These are phyloP conservation scores for Sesamia nonagrioides DNA, from an alignment of 1,140 invertebrate genomes.

Conservation along the genomic window DNA sequence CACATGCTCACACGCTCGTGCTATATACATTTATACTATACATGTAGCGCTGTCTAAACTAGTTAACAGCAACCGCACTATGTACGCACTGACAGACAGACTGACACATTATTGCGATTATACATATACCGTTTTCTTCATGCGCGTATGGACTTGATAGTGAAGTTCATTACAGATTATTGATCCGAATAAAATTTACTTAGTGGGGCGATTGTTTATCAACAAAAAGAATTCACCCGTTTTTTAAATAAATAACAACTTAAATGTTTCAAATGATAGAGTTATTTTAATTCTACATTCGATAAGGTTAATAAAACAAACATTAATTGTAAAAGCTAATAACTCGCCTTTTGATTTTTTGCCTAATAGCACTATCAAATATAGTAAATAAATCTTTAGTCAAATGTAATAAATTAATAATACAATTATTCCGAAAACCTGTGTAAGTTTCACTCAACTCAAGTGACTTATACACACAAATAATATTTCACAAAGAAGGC, in stretches of 20 bases:
- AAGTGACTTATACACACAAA: background rate
- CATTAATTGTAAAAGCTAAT: background rate
- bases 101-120: slow-evolving; percentile 34
- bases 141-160: slow-evolving; percentile 61
- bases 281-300: background rate
- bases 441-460: background rate
- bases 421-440: slow-evolving; percentile 10
- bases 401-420: slow-evolving; percentile 17
- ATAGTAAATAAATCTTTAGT: slow-evolving; percentile 45
- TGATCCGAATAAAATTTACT: slow-evolving; percentile 57
- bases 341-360: background rate
- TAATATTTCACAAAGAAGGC: slow-evolving; percentile 2
- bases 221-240: slow-evolving; percentile 41
- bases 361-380: background rate
- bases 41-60: background rate
- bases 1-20: slow-evolving; percentile 61
- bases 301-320: slow-evolving; percentile 9
- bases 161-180: slow-evolving; percentile 64
- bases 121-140: slow-evolving; percentile 53
- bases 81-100: slow-evolving; percentile 39
- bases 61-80: slow-evolving; percentile 36
- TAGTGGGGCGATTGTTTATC: slow-evolving; percentile 45
- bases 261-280: slow-evolving; percentile 9
- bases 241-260: slow-evolving; percentile 22
- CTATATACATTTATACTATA: slow-evolving; percentile 16